Evolutionary conservation across 2,113 vertebrate species (phyloP).

Genomic region (Coptodon rendalli): DNA sequence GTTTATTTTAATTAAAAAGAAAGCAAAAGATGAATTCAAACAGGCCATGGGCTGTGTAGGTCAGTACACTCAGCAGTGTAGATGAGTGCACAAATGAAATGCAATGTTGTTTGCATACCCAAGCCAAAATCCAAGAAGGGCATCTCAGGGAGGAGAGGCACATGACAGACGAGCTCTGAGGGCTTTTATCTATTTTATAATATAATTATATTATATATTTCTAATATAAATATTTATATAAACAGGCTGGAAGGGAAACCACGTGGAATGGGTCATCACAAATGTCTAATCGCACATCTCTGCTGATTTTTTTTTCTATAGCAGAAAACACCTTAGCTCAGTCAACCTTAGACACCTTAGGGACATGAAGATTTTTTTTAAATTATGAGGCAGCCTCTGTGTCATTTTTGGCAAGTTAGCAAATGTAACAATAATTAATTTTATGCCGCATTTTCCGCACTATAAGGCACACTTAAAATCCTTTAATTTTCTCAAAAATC

Average conservation of each 20-base stretch:
- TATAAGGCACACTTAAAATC: neutral
- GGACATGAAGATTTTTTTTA: accelerated
- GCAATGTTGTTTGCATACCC: neutral
- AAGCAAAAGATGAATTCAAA: neutral
- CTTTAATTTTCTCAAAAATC: neutral
- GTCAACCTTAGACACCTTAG: neutral
- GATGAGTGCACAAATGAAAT: neutral
- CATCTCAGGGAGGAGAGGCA: neutral
- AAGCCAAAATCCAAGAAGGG: neutral
- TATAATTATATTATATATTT: neutral
- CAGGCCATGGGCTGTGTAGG: neutral
- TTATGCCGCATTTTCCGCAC: neutral
- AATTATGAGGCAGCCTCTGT: neutral
- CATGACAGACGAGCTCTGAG: accelerated
- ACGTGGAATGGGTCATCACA: neutral
- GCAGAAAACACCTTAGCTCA: neutral
- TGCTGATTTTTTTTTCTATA: neutral
- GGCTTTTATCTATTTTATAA: neutral
- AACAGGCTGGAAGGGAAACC: neutral
- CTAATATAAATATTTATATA: neutral
- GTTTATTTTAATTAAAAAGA: neutral
- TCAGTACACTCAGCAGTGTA: neutral
- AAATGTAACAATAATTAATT: neutral
- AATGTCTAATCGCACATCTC: neutral
- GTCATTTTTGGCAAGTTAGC: neutral